These are phyloP conservation scores for Alauda arvensis DNA, from an alignment of 2,797 vertebrate species.

Conservation along the genomic window DNA sequence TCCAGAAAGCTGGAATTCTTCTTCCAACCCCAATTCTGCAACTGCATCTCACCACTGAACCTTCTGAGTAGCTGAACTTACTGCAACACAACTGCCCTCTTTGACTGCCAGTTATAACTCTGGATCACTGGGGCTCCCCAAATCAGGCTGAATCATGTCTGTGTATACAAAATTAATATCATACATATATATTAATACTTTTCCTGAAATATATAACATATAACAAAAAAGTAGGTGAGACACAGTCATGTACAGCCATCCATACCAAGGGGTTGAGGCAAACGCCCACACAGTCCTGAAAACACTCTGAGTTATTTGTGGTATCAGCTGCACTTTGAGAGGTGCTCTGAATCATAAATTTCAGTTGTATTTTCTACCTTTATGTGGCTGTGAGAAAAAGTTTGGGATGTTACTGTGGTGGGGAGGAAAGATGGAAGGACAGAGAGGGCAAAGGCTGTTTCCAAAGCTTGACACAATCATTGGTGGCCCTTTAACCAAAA, in stretches of 20 bases:
- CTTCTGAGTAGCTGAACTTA: not conserved
- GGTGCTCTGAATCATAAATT: slow-evolving; percentile 10
- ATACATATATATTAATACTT: not conserved
- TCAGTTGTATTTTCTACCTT: not conserved
- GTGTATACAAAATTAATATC: not conserved
- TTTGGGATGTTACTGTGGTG: not conserved
- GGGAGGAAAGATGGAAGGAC: not conserved
- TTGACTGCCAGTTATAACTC: not conserved
- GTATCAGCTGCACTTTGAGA: not conserved
- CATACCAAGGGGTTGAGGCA: not conserved
- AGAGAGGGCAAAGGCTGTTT: not conserved
- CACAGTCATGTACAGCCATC: not conserved
- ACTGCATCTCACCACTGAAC: not conserved
- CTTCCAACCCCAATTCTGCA: not conserved
- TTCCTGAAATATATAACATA: not conserved
- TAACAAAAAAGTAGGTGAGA: not conserved
- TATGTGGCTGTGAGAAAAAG: not conserved
- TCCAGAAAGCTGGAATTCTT: not conserved
- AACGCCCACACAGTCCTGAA: slow-evolving; percentile 12
- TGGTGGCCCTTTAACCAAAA: not conserved
- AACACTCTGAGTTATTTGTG: not conserved
- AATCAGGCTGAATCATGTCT: not conserved
- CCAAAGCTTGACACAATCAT: not conserved
- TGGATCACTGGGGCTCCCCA: not conserved
- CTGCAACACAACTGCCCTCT: not conserved